Conservation (phyloP, 2,888 invertebrate species). For the Parasteatoda lunata region DNA sequence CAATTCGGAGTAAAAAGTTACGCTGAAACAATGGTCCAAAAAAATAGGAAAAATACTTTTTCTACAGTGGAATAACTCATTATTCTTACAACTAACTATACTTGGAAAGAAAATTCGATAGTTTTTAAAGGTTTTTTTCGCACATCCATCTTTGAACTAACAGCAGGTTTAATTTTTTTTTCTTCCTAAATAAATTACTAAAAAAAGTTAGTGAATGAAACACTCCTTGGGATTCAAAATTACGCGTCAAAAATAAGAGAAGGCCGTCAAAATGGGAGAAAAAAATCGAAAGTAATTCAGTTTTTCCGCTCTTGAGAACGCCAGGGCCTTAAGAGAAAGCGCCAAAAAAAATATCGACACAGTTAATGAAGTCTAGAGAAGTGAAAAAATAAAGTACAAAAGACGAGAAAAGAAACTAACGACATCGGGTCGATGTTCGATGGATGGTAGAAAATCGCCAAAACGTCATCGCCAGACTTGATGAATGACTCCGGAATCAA, state of each 20-base stretch:
- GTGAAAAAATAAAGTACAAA: constrained; percentile 16
- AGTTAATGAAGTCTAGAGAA: constrained; percentile 52
- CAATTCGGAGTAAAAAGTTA: no score
- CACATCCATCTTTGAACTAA: constrained; percentile 46
- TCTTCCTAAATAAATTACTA: not conserved
- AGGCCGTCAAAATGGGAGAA: not conserved
- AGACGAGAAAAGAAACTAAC: constrained; percentile 39
- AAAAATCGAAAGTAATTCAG: constrained; percentile 56
- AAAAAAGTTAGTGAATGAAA: not conserved
- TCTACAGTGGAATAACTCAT: no score
- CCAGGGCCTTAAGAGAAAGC: not conserved
- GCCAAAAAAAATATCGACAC: constrained; percentile 28
- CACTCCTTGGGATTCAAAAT: constrained; percentile 54
- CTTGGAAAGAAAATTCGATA: no score
- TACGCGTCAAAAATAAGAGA: constrained; percentile 24
- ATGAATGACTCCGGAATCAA: constrained; percentile 48
- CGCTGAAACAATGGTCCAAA: no score
- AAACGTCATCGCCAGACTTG: constrained; percentile 55
- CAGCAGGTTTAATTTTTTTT: not conserved
- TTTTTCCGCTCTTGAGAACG: constrained; percentile 44
- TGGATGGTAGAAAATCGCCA: constrained; percentile 59
- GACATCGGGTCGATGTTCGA: constrained; percentile 54
- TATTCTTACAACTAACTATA: no score
- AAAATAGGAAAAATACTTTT: no score
- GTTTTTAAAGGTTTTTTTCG: not conserved